Conservation (phyloP, 2,888 invertebrate genomes). For the Ophion ellenae region DNA sequence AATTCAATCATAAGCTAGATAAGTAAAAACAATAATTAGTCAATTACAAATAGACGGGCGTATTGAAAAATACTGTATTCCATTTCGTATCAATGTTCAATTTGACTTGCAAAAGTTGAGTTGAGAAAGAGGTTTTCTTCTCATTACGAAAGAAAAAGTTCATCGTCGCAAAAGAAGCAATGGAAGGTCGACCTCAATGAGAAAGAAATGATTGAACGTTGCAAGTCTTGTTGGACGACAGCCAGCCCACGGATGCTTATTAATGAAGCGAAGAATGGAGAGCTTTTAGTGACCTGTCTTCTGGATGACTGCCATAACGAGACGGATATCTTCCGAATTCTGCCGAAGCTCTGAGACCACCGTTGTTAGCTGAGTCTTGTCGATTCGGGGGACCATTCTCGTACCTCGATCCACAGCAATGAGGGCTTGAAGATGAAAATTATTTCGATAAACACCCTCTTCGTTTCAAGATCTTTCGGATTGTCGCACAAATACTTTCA, state of each 20-base stretch:
- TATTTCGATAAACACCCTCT: constrained; percentile 19
- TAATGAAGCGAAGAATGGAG: constrained; percentile 32
- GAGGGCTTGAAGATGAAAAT: constrained; percentile 70
- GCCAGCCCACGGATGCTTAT: constrained; percentile 42
- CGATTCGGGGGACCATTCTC: constrained; percentile 62
- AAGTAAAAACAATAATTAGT: neutral
- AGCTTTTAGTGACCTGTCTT: constrained; percentile 72
- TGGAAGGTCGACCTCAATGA: neutral
- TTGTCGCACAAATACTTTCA: no score
- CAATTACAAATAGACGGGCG: neutral
- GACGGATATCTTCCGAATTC: constrained; percentile 69
- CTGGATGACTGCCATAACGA: constrained; percentile 72
- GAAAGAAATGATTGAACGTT: constrained; percentile 30
- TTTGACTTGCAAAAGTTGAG: neutral
- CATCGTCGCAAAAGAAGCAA: neutral
- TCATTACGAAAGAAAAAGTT: neutral
- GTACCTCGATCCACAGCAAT: constrained; percentile 74
- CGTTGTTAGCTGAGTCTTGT: constrained; percentile 54
- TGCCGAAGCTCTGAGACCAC: constrained; percentile 56
- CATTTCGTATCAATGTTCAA: neutral
- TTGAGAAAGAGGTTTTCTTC: neutral
- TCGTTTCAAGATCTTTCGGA: neutral
- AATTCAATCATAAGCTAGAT: neutral
- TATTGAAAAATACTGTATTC: neutral
- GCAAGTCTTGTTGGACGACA: constrained; percentile 30